Base-by-base conservation (phyloP, 2,113 vertebrate species). In the Macrotis lagotis region DNA sequence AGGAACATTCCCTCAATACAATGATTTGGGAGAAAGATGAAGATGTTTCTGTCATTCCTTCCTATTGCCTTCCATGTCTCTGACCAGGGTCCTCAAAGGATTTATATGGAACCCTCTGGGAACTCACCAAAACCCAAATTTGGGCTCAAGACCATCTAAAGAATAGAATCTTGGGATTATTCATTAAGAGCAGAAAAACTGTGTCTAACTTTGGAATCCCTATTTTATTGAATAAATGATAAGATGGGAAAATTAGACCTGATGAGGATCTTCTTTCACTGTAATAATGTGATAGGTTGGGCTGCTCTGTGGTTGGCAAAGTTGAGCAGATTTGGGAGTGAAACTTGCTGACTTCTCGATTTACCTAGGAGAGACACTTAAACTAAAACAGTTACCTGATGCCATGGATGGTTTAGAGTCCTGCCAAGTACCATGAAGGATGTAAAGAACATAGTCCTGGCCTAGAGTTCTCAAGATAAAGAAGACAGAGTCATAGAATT, bases 281-380 rank as follows among this genome's bases (percentile, higher is more conserved):
- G 50, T 89, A n/a, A 53, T 31, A 59, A 48, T 74, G 16, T 50
- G 59, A 51, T 52, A 47, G n/a, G 1, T 12, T 49, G 52, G 52
- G 59, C 8, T 1, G 1, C 44, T 49, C 28, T 9, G 12, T 92
- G 52, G 52, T 49, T n/a, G 24, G 31, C 83, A 8, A 89, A n/a
- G 48, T 55, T 37, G n/a, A 50, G 47, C 66, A 19, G 37, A 89
- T 95, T 92, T 95, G 48, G 83, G 51, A 52, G 52, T 12, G 92
- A 92, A 93, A 25, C 3, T 22, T 50, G 52, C 0, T 3, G 25
- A 90, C 31, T 37, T 0, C 12, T 89, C 2, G 1, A 19, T 55
- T 92, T 95, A n/a, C 52, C 0, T 28, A 25, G 26, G 28, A 1
- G 4, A 16, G 91, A 89, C 1, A 55, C 25, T 8, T 37, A 94